phyloP scores from a whole-genome alignment of 2,797 vertebrate species.

The Toxotes lorentzi region DNA sequence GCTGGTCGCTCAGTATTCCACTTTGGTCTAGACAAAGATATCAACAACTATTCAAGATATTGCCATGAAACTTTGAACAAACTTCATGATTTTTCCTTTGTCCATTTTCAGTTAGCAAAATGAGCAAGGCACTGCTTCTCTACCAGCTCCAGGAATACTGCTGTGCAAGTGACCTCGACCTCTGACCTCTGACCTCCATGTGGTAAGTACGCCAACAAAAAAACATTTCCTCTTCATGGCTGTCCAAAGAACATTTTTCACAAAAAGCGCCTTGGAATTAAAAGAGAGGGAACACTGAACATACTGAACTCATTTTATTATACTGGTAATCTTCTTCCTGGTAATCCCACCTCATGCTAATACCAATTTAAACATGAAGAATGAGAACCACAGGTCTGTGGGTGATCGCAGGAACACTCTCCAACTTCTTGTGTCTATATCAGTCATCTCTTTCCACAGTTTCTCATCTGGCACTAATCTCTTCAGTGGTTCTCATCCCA shows the following conservation, averaged over 20 bases:
- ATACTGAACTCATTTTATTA: not conserved
- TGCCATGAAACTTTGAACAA: not conserved
- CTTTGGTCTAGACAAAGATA: not conserved
- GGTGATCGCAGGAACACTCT: conserved; percentile 6
- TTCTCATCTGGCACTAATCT: conserved; percentile 61
- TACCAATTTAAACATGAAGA: conserved; percentile 20
- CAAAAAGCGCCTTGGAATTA: not conserved
- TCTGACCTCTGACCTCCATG: not conserved
- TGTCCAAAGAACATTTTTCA: not conserved
- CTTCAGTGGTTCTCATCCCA: conserved; percentile 41
- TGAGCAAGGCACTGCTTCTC: not conserved
- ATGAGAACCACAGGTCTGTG: conserved; percentile 3
- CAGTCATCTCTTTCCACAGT: conserved; percentile 47
- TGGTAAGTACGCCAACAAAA: not conserved
- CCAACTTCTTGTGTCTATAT: conserved; percentile 35
- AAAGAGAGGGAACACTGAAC: not conserved
- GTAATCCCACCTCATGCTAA: conserved; percentile 9
- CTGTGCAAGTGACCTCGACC: not conserved
- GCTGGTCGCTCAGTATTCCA: not conserved
- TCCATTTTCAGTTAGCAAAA: not conserved
- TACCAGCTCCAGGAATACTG: too few species aligned
- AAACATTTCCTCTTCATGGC: not conserved
- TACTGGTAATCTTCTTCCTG: not conserved
- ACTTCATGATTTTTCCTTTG: not conserved
- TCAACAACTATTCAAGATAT: not conserved